Conservation (phyloP, 2,113 vertebrate genomes). For the Noctilio leporinus region DNA sequence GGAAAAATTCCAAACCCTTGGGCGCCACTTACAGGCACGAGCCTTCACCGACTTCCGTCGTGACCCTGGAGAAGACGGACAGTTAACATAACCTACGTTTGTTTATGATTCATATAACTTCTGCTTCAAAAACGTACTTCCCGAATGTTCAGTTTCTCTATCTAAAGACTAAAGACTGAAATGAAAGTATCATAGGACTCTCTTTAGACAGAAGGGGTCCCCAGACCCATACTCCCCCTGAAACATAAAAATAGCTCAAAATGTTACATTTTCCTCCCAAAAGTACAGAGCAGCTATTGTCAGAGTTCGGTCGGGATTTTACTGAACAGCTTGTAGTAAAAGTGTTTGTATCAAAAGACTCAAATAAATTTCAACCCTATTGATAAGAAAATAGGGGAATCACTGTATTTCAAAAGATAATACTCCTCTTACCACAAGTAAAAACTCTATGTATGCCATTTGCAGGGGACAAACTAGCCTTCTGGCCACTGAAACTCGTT, state of each 20-base stretch:
- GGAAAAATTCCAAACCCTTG: constrained; percentile 43
- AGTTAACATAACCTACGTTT: neutral
- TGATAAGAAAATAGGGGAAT: neutral
- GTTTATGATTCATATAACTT: neutral
- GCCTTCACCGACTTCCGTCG: constrained; percentile 35
- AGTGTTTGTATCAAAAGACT: neutral
- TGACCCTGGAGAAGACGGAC: neutral
- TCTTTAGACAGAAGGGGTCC: neutral
- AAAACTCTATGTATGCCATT: neutral
- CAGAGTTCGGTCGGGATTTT: neutral
- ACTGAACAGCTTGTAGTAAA: neutral
- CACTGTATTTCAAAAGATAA: neutral
- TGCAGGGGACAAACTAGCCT: neutral
- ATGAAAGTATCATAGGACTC: neutral
- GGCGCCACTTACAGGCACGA: constrained; percentile 49
- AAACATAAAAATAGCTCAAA: constrained; percentile 8
- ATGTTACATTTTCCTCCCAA: neutral
- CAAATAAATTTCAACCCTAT: constrained; percentile 9
- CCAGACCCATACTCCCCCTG: neutral
- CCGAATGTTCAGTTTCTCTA: neutral
- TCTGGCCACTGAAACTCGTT: neutral
- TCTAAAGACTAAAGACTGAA: neutral
- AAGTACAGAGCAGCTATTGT: neutral
- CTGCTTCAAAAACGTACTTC: neutral
- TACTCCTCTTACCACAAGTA: neutral